Percentiles rank a stretch among this genome's conserved stretches.
These are phyloP conservation scores for Camponotus fellah DNA, from an alignment of 2,888 invertebrate genomes.

Conservation along the genomic window DNA sequence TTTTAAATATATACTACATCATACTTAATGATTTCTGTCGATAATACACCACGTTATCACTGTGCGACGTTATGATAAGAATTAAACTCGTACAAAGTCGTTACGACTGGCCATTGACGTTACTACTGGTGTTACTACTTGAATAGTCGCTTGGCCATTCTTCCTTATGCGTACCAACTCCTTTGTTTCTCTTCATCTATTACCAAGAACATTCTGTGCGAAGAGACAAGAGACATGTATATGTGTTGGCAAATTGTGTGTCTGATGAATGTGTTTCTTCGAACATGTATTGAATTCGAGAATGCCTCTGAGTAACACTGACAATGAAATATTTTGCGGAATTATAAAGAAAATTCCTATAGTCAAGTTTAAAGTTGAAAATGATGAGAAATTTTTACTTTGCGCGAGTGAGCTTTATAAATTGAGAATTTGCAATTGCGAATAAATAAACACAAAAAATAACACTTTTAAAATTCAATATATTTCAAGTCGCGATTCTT, in stretches of 20 bases:
- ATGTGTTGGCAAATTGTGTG: constrained; percentile 7
- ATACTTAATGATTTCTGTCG: constrained; percentile 7
- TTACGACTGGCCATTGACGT: constrained; percentile 34
- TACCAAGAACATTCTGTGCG: constrained; percentile 10
- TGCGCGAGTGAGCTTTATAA: not conserved
- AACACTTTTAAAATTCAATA: not conserved
- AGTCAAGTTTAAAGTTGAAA: constrained; percentile 5
- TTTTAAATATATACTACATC: not conserved
- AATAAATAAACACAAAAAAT: not conserved
- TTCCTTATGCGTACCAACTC: constrained; percentile 24
- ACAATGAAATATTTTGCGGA: not conserved
- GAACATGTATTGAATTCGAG: not conserved
- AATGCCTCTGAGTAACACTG: not conserved
- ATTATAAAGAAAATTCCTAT: not conserved
- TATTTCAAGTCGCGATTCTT: not conserved
- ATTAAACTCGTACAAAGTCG: constrained; percentile 42
- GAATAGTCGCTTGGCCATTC: constrained; percentile 41
- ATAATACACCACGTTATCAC: constrained; percentile 27
- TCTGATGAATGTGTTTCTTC: constrained; percentile 18
- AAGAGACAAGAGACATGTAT: constrained; percentile 8
- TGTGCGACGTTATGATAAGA: constrained; percentile 26
- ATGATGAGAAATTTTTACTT: not conserved
- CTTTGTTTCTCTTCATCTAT: constrained; percentile 46
- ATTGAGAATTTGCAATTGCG: not conserved
- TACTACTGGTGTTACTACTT: constrained; percentile 34